A percentile compares a stretch with the other conserved stretches of the same genome.
Evolutionary conservation across 1,140 invertebrate genomes (phyloP).

Genomic region (Macrobrachium nipponense): DNA sequence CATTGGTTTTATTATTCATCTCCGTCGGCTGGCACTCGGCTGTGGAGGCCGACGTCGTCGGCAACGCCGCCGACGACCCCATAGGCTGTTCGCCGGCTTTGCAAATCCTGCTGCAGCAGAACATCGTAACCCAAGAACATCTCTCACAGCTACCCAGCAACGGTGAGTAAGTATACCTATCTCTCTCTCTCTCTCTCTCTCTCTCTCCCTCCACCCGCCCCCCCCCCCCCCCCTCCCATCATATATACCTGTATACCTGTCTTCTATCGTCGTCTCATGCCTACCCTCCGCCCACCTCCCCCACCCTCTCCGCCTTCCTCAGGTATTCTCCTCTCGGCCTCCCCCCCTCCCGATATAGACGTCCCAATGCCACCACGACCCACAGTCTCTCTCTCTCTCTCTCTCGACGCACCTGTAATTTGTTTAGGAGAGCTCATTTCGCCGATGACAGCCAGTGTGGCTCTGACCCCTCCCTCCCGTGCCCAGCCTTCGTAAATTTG

Average conservation of each 20-base stretch:
- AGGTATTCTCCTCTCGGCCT: not conserved
- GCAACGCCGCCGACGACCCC: constrained; percentile 15
- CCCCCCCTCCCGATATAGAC: not conserved
- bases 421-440: too few relatives aligned
- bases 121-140: constrained; percentile 25
- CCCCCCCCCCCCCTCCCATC: not conserved
- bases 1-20: constrained; percentile 27
- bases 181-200: too few relatives aligned
- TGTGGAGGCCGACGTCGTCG: not conserved
- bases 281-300: not conserved
- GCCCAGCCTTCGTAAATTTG: too few relatives aligned
- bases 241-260: not conserved
- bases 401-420: too few relatives aligned
- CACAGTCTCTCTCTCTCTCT: not conserved
- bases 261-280: not conserved
- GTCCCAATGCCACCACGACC: not conserved
- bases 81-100: constrained; percentile 17
- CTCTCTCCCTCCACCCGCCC: not conserved
- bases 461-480: too few relatives aligned
- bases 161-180: constrained; percentile 6
- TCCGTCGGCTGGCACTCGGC: not conserved
- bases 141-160: constrained; percentile 30
- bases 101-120: constrained; percentile 7
- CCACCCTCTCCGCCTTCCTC: not conserved
- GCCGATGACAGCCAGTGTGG: too few relatives aligned